These are phyloP conservation scores for Drosophila auraria DNA, from an alignment of 1,140 invertebrate genomes.

Conservation along the genomic window DNA sequence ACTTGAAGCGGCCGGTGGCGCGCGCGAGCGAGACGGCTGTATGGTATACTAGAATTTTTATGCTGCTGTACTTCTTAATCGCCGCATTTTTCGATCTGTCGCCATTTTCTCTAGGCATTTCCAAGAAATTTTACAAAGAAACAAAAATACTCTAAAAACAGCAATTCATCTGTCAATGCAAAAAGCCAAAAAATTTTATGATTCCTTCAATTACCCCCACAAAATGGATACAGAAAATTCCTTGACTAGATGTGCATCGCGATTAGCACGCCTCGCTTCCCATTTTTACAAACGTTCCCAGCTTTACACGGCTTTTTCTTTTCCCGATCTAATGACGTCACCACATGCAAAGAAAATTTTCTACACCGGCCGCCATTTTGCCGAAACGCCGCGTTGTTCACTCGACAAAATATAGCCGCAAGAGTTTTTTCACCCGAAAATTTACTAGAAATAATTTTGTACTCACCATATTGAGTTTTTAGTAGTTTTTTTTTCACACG, in stretches of 20 bases:
- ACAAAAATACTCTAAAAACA: not conserved
- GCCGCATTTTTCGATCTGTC: conserved; percentile 1
- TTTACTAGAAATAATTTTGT: not conserved
- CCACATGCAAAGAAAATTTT: conserved; percentile 15
- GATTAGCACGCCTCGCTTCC: not conserved
- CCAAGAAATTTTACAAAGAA: not conserved
- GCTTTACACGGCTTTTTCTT: conserved; percentile 1
- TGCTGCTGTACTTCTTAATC: conserved; percentile 10
- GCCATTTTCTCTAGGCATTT: conserved; percentile 6
- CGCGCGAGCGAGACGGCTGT: conserved; percentile 16
- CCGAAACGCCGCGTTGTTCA: not conserved
- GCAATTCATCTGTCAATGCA: not conserved
- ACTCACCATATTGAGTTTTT: conserved; percentile 75
- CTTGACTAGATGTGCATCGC: not conserved
- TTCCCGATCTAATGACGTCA: conserved; percentile 56
- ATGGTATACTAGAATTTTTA: conserved; percentile 32
- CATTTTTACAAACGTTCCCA: not conserved
- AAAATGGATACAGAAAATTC: not conserved
- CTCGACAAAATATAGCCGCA: not conserved
- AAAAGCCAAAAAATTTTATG: not conserved
- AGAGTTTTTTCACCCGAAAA: not conserved
- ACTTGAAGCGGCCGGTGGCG: conserved; percentile 12
- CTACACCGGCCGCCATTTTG: conserved; percentile 27
- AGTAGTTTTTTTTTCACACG: conserved; percentile 51
- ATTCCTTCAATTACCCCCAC: not conserved